A percentile compares a stretch with the other conserved stretches of the same genome.
phyloP scores from a whole-genome alignment of 2,888 invertebrate species.

The Cordilura impudica region DNA sequence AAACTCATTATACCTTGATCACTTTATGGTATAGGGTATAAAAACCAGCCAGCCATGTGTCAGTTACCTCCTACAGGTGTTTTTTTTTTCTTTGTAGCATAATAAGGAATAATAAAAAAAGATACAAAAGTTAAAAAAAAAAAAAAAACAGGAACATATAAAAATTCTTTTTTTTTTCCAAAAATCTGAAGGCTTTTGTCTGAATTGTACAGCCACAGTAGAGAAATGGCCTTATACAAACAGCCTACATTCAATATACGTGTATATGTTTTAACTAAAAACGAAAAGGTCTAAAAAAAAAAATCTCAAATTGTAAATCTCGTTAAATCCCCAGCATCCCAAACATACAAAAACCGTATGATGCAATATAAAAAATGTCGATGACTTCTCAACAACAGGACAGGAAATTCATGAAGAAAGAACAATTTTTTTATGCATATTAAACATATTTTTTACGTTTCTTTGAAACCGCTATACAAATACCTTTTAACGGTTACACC shows the following conservation, averaged over 20 bases:
- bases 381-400: conserved; percentile 28
- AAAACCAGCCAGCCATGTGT: conserved; percentile 22
- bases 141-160: neutral
- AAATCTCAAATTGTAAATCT: conserved; percentile 15
- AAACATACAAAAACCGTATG: neutral
- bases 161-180: neutral
- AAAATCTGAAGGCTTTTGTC: neutral
- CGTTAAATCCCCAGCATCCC: conserved; percentile 17
- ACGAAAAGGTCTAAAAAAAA: neutral
- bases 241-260: conserved; percentile 12
- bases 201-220: neutral
- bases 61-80: conserved; percentile 52
- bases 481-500: neutral
- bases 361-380: conserved; percentile 41
- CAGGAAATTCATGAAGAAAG: neutral
- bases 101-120: neutral
- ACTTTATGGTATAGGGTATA: too few species aligned
- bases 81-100: conserved; percentile 7
- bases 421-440: neutral
- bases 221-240: conserved; percentile 36
- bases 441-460: neutral
- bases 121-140: neutral
- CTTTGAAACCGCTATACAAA: neutral
- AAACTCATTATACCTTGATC: too few species aligned
- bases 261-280: too few species aligned